Evolutionary conservation across 2,797 vertebrate genomes (phyloP).

Genomic region (Chaetophractus vellerosus): DNA sequence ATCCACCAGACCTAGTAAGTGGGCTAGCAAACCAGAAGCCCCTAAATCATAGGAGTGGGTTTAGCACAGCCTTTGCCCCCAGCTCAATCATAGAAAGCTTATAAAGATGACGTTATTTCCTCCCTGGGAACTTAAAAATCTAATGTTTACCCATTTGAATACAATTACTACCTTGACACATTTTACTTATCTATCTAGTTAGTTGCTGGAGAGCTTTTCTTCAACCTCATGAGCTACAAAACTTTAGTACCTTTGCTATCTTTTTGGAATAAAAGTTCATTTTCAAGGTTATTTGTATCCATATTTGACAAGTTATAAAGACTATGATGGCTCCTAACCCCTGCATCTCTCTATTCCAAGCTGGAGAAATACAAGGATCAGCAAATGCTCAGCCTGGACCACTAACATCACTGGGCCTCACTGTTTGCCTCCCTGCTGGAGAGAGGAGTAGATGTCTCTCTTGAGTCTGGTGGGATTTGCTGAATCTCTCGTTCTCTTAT

Average conservation of each 20-base stretch:
- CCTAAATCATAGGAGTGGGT: background rate
- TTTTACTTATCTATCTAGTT: conserved; percentile 67
- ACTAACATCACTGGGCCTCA: background rate
- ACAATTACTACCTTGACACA: conserved; percentile 45
- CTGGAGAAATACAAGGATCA: background rate
- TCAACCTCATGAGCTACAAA: conserved; percentile 53
- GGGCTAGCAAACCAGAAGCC: background rate
- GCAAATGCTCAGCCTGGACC: background rate
- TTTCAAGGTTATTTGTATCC: conserved; percentile 58
- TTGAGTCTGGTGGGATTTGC: background rate
- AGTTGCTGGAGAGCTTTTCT: conserved; percentile 23
- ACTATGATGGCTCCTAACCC: background rate
- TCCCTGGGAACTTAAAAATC: conserved; percentile 68
- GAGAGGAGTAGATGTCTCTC: background rate
- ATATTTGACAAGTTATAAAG: conserved; percentile 27
- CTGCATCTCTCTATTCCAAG: background rate
- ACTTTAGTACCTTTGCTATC: conserved; percentile 54
- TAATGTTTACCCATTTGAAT: conserved; percentile 72
- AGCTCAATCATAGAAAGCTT: background rate
- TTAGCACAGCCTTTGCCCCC: background rate
- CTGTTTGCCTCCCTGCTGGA: background rate
- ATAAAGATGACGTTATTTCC: background rate
- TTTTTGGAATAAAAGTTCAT: conserved; percentile 57
- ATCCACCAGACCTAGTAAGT: background rate
- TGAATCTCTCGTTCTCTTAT: background rate